Evolutionary conservation across 2,797 vertebrate genomes (phyloP).

Genomic region (Ataeniobius toweri): DNA sequence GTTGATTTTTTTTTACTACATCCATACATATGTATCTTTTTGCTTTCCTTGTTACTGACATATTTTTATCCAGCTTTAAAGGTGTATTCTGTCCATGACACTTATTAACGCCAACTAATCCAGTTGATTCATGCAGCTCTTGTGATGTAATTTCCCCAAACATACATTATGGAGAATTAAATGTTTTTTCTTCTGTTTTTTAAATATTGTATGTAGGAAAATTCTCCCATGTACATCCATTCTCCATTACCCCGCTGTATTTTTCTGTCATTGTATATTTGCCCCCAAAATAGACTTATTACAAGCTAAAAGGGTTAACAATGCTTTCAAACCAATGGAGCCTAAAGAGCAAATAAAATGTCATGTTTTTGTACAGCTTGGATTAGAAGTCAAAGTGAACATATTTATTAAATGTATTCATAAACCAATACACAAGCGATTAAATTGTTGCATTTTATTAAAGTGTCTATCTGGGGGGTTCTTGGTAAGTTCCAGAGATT

Average conservation of each 20-base stretch:
- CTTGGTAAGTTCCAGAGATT: not conserved
- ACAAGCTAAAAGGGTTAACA: no score
- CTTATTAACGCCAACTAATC: not conserved
- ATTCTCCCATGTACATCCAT: not conserved
- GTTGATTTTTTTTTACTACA: not conserved
- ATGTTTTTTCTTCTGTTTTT: not conserved
- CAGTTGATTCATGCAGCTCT: not conserved
- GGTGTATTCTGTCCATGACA: not conserved
- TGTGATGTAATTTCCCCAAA: not conserved
- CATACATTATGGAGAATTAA: not conserved
- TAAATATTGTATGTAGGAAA: not conserved
- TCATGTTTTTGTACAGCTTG: not conserved
- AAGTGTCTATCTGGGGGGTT: not conserved
- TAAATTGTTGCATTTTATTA: not conserved
- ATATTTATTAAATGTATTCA: not conserved
- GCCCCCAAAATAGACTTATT: no score
- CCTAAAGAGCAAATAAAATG: not conserved
- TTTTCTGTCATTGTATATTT: not conserved
- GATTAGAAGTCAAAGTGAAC: not conserved
- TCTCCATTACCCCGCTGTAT: not conserved
- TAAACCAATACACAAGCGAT: not conserved
- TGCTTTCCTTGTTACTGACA: not conserved
- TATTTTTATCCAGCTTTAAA: not conserved
- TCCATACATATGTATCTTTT: not conserved
- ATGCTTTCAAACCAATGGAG: not conserved